These are phyloP conservation scores for Dendrocopos noguchii DNA, from an alignment of 2,113 vertebrate genomes.

Conservation along the genomic window DNA sequence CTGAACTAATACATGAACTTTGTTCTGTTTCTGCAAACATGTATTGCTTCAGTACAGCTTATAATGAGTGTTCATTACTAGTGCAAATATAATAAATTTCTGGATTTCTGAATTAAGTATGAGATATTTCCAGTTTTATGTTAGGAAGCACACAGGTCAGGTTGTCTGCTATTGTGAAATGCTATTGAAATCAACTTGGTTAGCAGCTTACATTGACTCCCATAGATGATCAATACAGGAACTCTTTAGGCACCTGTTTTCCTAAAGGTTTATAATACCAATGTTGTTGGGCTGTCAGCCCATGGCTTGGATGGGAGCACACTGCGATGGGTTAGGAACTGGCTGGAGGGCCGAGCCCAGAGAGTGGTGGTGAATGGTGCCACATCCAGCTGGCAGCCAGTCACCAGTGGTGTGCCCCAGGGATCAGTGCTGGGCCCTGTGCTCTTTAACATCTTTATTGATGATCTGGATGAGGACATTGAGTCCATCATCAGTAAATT, in stretches of 20 bases:
- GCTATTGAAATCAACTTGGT: background rate
- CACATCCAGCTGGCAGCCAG: no score
- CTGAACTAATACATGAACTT: background rate
- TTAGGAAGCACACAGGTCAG: background rate
- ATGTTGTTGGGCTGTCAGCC: background rate
- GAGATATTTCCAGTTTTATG: background rate
- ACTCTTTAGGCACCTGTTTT: background rate
- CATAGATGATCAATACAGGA: background rate
- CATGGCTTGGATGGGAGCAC: no score
- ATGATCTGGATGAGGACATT: no score
- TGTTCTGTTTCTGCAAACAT: background rate
- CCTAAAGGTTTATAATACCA: background rate
- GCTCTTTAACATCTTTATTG: no score
- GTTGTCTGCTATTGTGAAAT: background rate
- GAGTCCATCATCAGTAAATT: no score
- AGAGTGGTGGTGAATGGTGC: no score
- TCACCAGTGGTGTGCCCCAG: no score
- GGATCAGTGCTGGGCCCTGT: no score
- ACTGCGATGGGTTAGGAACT: no score
- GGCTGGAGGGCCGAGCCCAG: no score
- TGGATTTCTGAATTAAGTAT: background rate
- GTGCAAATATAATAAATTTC: rapidly evolving
- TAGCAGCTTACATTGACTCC: background rate
- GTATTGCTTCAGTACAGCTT: background rate
- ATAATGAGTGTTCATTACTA: background rate